Base-by-base conservation (phyloP, 2,113 vertebrate species). In the Callionymus lyra region DNA sequence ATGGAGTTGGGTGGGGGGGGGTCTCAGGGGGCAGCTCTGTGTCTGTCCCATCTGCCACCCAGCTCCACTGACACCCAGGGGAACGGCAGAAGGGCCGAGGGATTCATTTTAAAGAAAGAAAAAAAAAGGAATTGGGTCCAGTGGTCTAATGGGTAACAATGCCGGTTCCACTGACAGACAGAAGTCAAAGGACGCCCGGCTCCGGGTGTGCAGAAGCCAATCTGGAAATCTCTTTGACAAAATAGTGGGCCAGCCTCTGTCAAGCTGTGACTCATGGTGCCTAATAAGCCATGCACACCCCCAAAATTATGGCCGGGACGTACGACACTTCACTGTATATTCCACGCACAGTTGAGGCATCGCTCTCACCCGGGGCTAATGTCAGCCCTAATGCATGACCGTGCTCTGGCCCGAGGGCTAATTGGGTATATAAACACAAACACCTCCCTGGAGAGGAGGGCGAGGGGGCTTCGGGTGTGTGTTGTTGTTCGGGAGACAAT, bases 31-130 rank as follows among this genome's bases (percentile, higher is more conserved):
- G 81, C 71, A 63, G 68, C 75, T 82, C 74, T 79, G 75, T 84
- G 81, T 84, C 82, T 78, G 70, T 77, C 79, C 85, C 85, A 86
- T 87, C 83, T 87, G 84, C 79, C 82, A 82, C 75, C 80, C 74
- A 78, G 81, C 84, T 84, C 84, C 81, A 70, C 76, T 78, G 77
- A 83, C 65, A 82, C 85, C 83, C 83, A 76, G 43, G 84, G 84
- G 84, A 86, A 76, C 58, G 70, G 59, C 72, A 82, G 59, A 65
- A 69, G 62, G 73, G 60, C 62, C 63, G 74, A 72, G 63, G 67
- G 68, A 61, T 63, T 80, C 44, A 72, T 84, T 82, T 81, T 71
- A 59, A 56, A 27, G 21, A 27, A 70, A 70, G 56, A 56, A 27
- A 8, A 27, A 70, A 70, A 67, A 70, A 62, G 63, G 64, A 59